These are phyloP conservation scores for Nestor notabilis DNA, from an alignment of 2,113 vertebrate genomes.

Conservation along the genomic window DNA sequence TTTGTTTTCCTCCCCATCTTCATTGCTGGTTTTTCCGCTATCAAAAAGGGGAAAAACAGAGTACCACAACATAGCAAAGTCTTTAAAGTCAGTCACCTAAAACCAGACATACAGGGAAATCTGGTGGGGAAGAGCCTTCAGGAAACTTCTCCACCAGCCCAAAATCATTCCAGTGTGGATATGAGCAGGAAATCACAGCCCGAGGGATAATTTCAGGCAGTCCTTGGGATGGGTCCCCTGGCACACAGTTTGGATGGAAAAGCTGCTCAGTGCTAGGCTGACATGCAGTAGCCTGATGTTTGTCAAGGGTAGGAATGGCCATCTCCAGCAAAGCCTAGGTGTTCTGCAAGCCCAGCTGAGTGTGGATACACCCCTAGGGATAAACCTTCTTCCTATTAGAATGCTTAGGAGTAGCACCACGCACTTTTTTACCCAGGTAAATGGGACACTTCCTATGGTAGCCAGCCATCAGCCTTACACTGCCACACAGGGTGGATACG, in stretches of 20 bases:
- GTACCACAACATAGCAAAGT: not conserved
- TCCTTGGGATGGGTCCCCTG: not conserved
- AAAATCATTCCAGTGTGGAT: not conserved
- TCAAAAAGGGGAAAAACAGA: not conserved
- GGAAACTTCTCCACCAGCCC: not conserved
- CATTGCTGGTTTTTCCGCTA: not conserved
- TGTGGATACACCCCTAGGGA: not conserved
- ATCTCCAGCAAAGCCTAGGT: not conserved
- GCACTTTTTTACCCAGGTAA: too few relatives aligned
- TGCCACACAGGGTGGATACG: not conserved
- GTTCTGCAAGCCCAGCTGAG: not conserved
- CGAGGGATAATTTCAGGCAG: not conserved
- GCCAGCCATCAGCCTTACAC: not conserved
- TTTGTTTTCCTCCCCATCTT: not conserved
- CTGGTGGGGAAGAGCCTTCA: not conserved
- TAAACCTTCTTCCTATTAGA: not conserved
- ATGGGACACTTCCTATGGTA: rapidly evolving
- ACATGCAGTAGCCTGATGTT: not conserved
- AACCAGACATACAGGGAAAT: not conserved
- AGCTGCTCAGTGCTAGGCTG: not conserved
- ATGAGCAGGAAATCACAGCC: not conserved
- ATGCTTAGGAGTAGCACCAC: not conserved
- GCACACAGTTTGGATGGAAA: rapidly evolving
- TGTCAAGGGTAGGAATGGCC: not conserved
- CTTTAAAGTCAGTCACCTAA: not conserved